A percentile compares a stretch with the other conserved stretches of the same genome.
These are phyloP conservation scores for Recurvirostra avosetta DNA, from an alignment of 2,113 vertebrate genomes.

Conservation along the genomic window DNA sequence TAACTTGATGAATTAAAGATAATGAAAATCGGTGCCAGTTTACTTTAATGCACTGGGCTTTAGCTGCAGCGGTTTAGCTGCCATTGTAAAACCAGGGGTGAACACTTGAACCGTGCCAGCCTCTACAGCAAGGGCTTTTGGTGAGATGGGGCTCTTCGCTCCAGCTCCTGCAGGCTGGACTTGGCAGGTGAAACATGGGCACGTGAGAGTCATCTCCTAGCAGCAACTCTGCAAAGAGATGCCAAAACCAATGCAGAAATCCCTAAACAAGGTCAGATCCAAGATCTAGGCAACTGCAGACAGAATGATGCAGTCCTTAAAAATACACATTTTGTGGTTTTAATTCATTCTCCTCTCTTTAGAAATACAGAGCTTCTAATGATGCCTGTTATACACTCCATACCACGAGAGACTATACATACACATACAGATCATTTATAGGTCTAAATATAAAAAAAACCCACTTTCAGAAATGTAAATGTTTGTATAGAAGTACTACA, in stretches of 20 bases:
- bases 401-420: not conserved
- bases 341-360: not conserved
- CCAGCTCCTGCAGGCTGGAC: not conserved
- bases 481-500: not conserved
- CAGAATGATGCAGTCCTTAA: not conserved
- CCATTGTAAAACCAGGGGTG: not conserved
- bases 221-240: not conserved
- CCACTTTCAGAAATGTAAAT: not conserved
- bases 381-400: not conserved
- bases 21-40: not conserved
- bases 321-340: rapidly evolving
- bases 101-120: not conserved
- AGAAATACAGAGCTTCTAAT: not conserved
- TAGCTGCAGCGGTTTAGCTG: not conserved
- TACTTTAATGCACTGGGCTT: not conserved
- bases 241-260: not conserved
- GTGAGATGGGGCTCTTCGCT: not conserved
- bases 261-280: not conserved
- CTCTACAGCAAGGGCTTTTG: not conserved
- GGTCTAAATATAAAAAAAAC: not conserved
- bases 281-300: not conserved
- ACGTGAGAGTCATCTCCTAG: not conserved
- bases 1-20: not conserved
- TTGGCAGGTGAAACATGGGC: not conserved
- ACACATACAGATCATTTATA: not conserved